Percentiles rank a stretch among this genome's conserved stretches.
Conservation (phyloP, 2,797 vertebrate species). For the Bovichtus diacanthus region DNA sequence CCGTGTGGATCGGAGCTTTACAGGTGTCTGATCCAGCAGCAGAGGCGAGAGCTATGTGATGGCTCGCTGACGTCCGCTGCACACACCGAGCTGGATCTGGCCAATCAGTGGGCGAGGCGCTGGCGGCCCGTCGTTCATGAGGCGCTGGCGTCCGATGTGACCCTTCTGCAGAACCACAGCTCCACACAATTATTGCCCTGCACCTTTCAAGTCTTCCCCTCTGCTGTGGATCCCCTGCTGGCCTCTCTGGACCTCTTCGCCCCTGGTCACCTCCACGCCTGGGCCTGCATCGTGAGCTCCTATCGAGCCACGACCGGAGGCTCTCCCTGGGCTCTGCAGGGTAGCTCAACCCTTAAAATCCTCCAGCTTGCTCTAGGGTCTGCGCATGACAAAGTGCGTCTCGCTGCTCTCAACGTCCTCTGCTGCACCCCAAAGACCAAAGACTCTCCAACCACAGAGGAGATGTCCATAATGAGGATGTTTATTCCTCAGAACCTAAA, state of each 20-base stretch:
- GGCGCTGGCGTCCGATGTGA: slow-evolving; percentile 85
- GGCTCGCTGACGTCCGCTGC: slow-evolving; percentile 5
- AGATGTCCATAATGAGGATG: slow-evolving; percentile 80
- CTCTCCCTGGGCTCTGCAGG: slow-evolving; percentile 73
- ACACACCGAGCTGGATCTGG: slow-evolving; percentile 73
- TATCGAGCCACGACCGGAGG: slow-evolving; percentile 74
- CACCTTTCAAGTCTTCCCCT: slow-evolving; percentile 88
- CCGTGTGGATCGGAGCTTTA: slow-evolving; percentile 88
- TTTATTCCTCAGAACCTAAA: slow-evolving; percentile 91
- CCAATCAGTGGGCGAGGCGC: slow-evolving; percentile 78
- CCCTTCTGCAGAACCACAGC: slow-evolving; percentile 86
- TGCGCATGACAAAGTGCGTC: slow-evolving; percentile 86
- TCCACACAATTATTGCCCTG: slow-evolving; percentile 85
- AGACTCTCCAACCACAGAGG: slow-evolving; percentile 76
- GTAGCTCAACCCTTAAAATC: slow-evolving; percentile 56
- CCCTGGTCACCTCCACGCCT: slow-evolving; percentile 84
- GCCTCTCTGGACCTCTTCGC: slow-evolving; percentile 64
- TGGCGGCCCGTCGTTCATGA: slow-evolving; percentile 86
- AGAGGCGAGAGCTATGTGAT: slow-evolving; percentile 75
- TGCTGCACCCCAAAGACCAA: slow-evolving; percentile 89
- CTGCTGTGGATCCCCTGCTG: slow-evolving; percentile 75
- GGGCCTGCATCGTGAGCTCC: slow-evolving; percentile 87
- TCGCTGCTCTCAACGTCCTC: slow-evolving; percentile 86
- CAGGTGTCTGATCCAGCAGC: slow-evolving; percentile 86
- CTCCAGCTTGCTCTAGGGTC: slow-evolving; percentile 84